Percentiles rank a stretch among this genome's conserved stretches.
Conservation (phyloP, 2,888 invertebrate species). For the Plagodis dolabraria region DNA sequence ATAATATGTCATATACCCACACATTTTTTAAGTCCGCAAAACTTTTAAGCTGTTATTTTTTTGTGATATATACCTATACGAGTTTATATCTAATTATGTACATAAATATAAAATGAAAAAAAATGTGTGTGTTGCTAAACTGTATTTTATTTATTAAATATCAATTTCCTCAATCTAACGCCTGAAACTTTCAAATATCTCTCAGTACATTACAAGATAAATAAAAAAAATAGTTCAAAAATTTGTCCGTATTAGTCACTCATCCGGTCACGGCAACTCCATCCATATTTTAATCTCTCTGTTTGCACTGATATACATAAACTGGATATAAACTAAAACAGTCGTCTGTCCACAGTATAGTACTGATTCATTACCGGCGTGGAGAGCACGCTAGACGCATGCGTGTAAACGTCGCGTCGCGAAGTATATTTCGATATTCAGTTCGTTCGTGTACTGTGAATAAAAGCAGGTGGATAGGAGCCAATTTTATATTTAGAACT, state of each 20-base stretch:
- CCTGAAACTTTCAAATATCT: too few relatives aligned
- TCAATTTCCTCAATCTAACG: too few relatives aligned
- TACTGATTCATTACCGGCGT: slow-evolving; percentile 5
- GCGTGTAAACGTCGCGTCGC: background rate
- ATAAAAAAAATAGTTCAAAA: background rate
- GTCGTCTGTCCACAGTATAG: background rate
- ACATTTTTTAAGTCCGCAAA: too few relatives aligned
- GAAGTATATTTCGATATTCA: background rate
- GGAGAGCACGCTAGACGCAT: background rate
- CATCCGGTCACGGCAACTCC: background rate
- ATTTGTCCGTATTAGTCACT: background rate
- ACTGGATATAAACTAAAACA: slow-evolving; percentile 1
- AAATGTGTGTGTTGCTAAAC: too few relatives aligned
- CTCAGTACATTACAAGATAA: background rate
- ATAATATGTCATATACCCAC: too few relatives aligned
- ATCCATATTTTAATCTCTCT: slow-evolving; percentile 3
- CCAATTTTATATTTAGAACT: slow-evolving; percentile 37
- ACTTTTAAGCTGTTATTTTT: too few relatives aligned
- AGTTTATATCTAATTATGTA: too few relatives aligned
- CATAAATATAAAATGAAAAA: too few relatives aligned
- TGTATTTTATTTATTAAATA: too few relatives aligned
- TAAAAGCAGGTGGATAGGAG: slow-evolving; percentile 25
- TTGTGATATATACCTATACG: too few relatives aligned
- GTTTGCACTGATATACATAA: slow-evolving; percentile 5
- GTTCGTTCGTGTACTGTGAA: background rate